phyloP scores from a whole-genome alignment of 2,888 invertebrate species.

The Synanthedon tipuliformis region DNA sequence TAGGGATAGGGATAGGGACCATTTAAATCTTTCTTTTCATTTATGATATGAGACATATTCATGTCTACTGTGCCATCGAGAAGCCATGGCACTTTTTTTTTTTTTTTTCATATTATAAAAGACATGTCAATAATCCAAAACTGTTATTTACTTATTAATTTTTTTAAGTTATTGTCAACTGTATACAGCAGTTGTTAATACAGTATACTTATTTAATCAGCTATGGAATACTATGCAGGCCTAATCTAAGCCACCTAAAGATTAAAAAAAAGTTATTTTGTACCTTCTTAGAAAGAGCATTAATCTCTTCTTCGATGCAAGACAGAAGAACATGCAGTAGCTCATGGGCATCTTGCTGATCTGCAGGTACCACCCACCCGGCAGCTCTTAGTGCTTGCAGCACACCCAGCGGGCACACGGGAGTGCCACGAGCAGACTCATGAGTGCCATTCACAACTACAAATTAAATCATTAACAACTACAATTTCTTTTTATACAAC shows the following conservation, averaged over 20 bases:
- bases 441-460: constrained; percentile 80
- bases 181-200: too few species aligned
- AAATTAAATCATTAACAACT: constrained; percentile 7
- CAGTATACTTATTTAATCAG: neutral
- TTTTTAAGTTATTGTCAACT: too few species aligned
- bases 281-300: constrained; percentile 71
- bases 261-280: neutral
- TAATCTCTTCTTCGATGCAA: constrained; percentile 90
- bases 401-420: constrained; percentile 69
- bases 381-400: constrained; percentile 79
- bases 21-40: too few species aligned
- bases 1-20: too few species aligned
- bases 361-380: constrained; percentile 89
- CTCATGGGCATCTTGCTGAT: constrained; percentile 96
- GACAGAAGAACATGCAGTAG: constrained; percentile 88
- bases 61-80: too few species aligned
- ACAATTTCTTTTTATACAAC: too few species aligned
- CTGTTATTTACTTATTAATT: too few species aligned
- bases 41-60: too few species aligned
- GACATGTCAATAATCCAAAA: too few species aligned
- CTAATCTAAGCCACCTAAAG: neutral
- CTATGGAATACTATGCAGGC: too few species aligned
- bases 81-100: too few species aligned
- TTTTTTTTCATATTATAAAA: too few species aligned
- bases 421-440: constrained; percentile 72